phyloP scores from a whole-genome alignment of 2,113 vertebrate species.

The Plestiodon gilberti region DNA sequence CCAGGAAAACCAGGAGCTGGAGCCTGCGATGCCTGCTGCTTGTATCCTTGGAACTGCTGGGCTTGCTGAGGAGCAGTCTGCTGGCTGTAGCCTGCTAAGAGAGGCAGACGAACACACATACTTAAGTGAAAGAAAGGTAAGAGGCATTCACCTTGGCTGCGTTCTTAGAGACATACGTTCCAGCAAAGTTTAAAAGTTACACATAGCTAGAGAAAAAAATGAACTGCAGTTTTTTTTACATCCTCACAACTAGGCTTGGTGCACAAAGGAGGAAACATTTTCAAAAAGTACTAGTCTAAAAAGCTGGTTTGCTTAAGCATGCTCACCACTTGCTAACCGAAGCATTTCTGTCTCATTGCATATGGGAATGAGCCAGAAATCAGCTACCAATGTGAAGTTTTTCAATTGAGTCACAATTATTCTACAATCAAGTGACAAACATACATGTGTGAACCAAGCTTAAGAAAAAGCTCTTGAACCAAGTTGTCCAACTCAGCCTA shows the following conservation, averaged over 20 bases:
- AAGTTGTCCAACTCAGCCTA: neutral
- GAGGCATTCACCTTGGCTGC: rapidly evolving
- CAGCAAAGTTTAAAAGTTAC: neutral
- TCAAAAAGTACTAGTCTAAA: neutral
- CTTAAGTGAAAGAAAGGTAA: neutral
- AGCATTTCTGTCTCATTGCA: neutral
- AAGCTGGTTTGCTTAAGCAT: neutral
- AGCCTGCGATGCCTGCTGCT: constrained; percentile 85
- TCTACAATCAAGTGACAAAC: neutral
- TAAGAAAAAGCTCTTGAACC: neutral
- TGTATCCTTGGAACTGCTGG: constrained; percentile 93
- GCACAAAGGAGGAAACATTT: neutral
- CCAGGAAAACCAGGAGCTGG: constrained; percentile 80
- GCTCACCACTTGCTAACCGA: neutral
- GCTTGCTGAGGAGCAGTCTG: constrained; percentile 87
- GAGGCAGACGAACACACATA: neutral
- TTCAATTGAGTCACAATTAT: neutral
- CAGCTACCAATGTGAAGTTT: neutral
- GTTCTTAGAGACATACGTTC: neutral
- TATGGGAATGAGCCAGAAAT: neutral
- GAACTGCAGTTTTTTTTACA: neutral
- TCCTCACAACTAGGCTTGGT: neutral
- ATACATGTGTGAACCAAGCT: neutral
- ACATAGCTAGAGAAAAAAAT: neutral
- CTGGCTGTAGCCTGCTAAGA: constrained; percentile 87